These are phyloP conservation scores for Xenopus borealis DNA, from an alignment of 2,113 vertebrate species.

Conservation along the genomic window DNA sequence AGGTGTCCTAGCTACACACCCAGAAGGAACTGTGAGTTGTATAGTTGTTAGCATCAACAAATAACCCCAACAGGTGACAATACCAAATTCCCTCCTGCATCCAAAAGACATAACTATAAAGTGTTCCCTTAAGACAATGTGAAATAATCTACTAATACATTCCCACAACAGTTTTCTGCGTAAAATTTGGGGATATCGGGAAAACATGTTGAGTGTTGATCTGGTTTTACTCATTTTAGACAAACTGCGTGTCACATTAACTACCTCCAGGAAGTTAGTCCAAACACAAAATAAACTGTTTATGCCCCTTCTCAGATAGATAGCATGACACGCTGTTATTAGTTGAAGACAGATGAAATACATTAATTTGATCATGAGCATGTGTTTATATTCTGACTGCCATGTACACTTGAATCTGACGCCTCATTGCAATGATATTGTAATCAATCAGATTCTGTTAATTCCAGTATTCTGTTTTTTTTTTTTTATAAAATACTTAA, in stretches of 20 bases:
- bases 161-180: constrained; percentile 64
- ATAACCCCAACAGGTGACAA: no score
- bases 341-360: constrained; percentile 86
- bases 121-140: no score
- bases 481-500: neutral
- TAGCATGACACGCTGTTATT: constrained; percentile 90
- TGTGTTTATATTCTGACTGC: constrained; percentile 86
- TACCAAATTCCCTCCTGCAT: no score
- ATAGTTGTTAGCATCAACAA: no score
- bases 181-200: constrained; percentile 88
- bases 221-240: constrained; percentile 91
- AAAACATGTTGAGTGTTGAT: constrained; percentile 90
- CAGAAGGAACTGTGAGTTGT: no score
- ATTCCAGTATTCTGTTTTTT: constrained; percentile 35
- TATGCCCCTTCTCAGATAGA: constrained; percentile 85
- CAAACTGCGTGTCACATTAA: constrained; percentile 93
- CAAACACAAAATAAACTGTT: constrained; percentile 99
- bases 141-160: constrained; percentile 63
- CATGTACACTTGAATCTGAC: constrained; percentile 64
- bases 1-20: no score
- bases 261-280: constrained; percentile 93
- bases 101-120: no score
- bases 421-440: constrained; percentile 57
- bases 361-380: constrained; percentile 84
- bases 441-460: constrained; percentile 59